Conservation (phyloP, 1,140 invertebrate genomes). For the Seison nebaliae region DNA sequence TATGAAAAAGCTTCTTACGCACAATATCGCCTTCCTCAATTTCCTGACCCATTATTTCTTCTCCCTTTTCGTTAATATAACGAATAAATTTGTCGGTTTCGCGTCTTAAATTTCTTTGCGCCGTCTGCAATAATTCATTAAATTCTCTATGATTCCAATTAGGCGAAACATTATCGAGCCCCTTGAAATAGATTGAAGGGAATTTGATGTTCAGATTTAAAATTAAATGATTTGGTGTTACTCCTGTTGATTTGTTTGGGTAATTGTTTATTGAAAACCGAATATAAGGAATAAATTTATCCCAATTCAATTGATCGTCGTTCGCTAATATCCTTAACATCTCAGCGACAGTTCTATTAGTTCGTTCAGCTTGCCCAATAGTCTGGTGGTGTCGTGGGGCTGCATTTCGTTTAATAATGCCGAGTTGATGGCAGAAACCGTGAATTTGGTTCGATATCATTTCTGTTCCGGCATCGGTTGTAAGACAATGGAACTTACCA, state of each 20-base stretch:
- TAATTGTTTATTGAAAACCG: neutral
- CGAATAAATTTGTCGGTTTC: too few species aligned
- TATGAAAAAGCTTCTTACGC: too few species aligned
- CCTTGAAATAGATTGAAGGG: too few species aligned
- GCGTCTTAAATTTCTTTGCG: too few species aligned
- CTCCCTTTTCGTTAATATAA: too few species aligned
- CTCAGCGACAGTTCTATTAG: neutral
- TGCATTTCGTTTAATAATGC: neutral
- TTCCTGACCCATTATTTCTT: too few species aligned
- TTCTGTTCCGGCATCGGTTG: constrained; percentile 1
- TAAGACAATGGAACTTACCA: neutral
- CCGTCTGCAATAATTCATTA: too few species aligned
- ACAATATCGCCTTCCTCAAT: too few species aligned
- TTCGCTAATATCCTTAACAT: neutral
- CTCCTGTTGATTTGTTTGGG: neutral
- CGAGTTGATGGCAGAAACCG: neutral
- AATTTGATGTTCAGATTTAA: neutral
- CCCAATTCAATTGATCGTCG: neutral
- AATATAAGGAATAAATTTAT: constrained; percentile 1
- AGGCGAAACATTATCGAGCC: too few species aligned
- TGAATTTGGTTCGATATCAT: constrained; percentile 1
- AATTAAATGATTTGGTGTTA: neutral
- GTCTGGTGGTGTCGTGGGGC: constrained; percentile 1
- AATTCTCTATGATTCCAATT: too few species aligned
- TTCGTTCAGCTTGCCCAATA: neutral